Evolutionary conservation across 92 coral and sea anemone genomes (phyloP).

Genomic region (Zoanthus gigantus): DNA sequence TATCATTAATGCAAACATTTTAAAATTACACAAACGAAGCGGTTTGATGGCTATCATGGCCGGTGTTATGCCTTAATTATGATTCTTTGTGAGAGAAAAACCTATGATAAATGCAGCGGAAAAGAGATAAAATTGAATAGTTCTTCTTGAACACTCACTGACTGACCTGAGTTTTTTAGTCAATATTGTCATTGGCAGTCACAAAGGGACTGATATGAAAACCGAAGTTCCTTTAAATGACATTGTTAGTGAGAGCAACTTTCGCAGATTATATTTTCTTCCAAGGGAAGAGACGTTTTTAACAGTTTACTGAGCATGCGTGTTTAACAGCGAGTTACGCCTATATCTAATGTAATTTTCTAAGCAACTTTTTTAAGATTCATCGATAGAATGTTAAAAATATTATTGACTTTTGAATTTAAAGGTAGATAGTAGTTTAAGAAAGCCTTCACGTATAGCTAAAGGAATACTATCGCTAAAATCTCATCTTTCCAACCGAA

Average conservation of each 20-base stretch:
- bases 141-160: not conserved
- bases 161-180: constrained; percentile 41
- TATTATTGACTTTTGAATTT: constrained; percentile 21
- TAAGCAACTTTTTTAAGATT: constrained; percentile 7
- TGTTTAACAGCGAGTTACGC: constrained; percentile 23
- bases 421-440: constrained; percentile 12
- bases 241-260: not conserved
- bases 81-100: constrained; percentile 21
- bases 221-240: constrained; percentile 12
- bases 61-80: not conserved
- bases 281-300: not conserved
- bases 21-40: constrained; percentile 24
- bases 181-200: constrained; percentile 28
- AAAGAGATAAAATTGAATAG: constrained; percentile 11
- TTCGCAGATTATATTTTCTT: not conserved
- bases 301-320: constrained; percentile 40
- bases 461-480: constrained; percentile 22
- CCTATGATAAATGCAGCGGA: constrained; percentile 16
- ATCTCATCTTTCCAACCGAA: constrained; percentile 25
- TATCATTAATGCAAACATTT: constrained; percentile 23
- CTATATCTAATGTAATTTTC: constrained; percentile 18
- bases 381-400: constrained; percentile 16
- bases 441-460: constrained; percentile 13
- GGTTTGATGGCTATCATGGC: constrained; percentile 15
- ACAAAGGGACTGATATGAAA: constrained; percentile 3